phyloP scores from a whole-genome alignment of 64 coral and sea anemone genomes.

The Actinia equina region DNA sequence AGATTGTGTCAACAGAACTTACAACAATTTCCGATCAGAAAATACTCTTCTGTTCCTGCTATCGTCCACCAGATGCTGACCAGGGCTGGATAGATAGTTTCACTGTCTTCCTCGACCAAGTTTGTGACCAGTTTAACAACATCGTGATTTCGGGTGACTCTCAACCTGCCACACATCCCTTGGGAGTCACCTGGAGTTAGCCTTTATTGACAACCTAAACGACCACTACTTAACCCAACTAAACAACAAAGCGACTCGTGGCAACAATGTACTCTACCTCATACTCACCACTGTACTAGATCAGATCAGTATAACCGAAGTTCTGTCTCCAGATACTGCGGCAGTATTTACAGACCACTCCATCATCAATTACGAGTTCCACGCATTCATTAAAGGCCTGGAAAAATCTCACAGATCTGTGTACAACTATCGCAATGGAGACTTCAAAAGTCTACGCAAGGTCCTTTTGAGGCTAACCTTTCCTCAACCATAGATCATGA shows the following conservation, averaged over 20 bases:
- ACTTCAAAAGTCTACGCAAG: no score
- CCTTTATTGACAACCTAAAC: neutral
- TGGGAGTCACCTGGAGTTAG: constrained; percentile 20
- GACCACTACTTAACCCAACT: neutral
- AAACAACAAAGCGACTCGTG: constrained; percentile 5
- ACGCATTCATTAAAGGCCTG: no score
- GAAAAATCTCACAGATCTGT: no score
- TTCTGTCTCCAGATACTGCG: constrained; percentile 21
- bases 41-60: constrained; percentile 50
- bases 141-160: constrained; percentile 55
- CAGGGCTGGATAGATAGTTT: constrained; percentile 34
- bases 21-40: constrained; percentile 43
- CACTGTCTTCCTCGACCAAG: constrained; percentile 40
- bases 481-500: no score
- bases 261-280: constrained; percentile 2
- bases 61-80: constrained; percentile 33
- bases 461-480: no score
- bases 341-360: neutral
- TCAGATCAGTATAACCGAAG: constrained; percentile 2
- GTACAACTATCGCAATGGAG: no score
- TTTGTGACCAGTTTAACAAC: constrained; percentile 51
- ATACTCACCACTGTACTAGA: constrained; percentile 13
- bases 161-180: constrained; percentile 50
- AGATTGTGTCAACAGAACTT: constrained; percentile 23
- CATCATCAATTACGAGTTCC: no score